Conservation (phyloP, 2,888 invertebrate genomes). For the Tetanocera ferruginea region DNA sequence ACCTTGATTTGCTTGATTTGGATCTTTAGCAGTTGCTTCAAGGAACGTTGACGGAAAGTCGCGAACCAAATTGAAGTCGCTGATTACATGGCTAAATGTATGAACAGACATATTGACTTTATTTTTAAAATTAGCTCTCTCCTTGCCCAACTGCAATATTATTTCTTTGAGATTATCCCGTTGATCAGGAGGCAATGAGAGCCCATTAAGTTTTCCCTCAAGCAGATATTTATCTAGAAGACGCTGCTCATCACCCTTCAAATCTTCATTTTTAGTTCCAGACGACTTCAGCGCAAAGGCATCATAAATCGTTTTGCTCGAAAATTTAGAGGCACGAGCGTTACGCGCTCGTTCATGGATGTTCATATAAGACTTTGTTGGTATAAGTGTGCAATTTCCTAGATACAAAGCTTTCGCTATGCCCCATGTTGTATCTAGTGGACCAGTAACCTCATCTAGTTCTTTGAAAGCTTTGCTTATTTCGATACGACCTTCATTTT, state of each 20-base stretch:
- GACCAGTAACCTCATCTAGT: conserved; percentile 79
- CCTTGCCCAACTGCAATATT: conserved; percentile 72
- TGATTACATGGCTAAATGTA: conserved; percentile 77
- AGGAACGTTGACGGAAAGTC: conserved; percentile 82
- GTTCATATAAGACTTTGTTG: conserved; percentile 81
- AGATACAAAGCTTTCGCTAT: conserved; percentile 87
- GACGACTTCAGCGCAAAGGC: conserved; percentile 11
- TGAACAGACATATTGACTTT: conserved; percentile 78
- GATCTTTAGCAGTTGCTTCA: conserved; percentile 76
- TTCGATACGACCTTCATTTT: conserved; percentile 53
- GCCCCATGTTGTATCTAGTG: conserved; percentile 88
- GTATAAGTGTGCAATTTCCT: conserved; percentile 84
- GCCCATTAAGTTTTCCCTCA: conserved; percentile 87
- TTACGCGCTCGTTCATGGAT: conserved; percentile 84
- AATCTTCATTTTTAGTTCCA: conserved; percentile 59
- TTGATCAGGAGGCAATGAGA: conserved; percentile 75
- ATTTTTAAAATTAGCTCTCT: conserved; percentile 76
- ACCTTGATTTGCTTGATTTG: conserved; percentile 75
- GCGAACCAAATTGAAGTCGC: conserved; percentile 76
- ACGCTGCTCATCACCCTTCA: conserved; percentile 71
- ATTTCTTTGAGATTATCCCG: conserved; percentile 73
- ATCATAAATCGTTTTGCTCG: conserved; percentile 70
- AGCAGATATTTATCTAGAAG: conserved; percentile 83
- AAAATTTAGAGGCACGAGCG: conserved; percentile 82
- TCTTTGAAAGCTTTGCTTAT: conserved; percentile 80